phyloP scores from a whole-genome alignment of 1,140 invertebrate genomes.

The Ptiloglossa arizonensis region DNA sequence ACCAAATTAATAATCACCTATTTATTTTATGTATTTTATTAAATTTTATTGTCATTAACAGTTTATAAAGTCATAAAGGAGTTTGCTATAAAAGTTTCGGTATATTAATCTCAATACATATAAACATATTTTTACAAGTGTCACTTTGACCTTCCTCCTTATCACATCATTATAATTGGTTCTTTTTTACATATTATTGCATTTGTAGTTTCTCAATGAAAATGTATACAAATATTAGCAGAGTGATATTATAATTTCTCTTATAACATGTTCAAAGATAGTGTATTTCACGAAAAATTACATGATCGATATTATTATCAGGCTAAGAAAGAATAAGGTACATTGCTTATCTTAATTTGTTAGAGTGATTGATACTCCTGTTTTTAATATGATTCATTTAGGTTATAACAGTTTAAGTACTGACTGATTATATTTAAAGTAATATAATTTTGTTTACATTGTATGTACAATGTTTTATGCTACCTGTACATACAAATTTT shows the following conservation, averaged over 20 bases:
- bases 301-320: background rate
- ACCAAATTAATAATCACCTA: background rate
- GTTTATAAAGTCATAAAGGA: background rate
- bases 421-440: background rate
- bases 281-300: background rate
- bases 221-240: background rate
- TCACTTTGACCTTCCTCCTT: background rate
- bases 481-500: slow-evolving; percentile 11
- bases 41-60: background rate
- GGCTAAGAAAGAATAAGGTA: background rate
- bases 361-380: background rate
- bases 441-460: background rate
- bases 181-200: background rate
- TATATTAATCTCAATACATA: background rate
- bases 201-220: background rate
- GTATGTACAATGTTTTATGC: background rate
- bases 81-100: background rate
- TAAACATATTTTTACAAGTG: background rate
- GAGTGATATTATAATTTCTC: background rate
- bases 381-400: background rate
- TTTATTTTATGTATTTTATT: background rate
- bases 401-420: background rate
- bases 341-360: background rate
- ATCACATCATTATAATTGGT: background rate
- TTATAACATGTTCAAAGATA: background rate